phyloP scores from a whole-genome alignment of 1,140 invertebrate species.

The Tachypleus tridentatus region DNA sequence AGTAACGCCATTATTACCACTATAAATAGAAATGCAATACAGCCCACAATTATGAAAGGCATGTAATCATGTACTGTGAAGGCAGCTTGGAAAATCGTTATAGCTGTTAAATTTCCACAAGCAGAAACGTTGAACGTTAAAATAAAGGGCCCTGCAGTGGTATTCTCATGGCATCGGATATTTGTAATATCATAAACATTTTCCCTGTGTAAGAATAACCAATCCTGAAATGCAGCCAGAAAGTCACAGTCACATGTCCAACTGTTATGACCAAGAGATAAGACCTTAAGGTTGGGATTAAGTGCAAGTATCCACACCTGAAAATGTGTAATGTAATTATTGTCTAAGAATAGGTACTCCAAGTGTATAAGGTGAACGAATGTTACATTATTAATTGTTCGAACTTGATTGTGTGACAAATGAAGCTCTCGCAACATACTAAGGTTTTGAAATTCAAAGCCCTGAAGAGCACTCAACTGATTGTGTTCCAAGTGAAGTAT shows the following conservation, averaged over 20 bases:
- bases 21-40: constrained; percentile 20
- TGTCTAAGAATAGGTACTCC: constrained; percentile 66
- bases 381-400: constrained; percentile 63
- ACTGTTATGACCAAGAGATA: constrained; percentile 62
- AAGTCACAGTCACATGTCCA: constrained; percentile 86
- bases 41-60: constrained; percentile 38
- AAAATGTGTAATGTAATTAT: constrained; percentile 66
- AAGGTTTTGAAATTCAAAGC: constrained; percentile 80
- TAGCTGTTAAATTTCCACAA: constrained; percentile 44
- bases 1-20: constrained; percentile 49
- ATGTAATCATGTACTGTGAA: constrained; percentile 47
- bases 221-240: constrained; percentile 67
- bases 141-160: constrained; percentile 43
- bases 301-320: constrained; percentile 68
- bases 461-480: constrained; percentile 58
- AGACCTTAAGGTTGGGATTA: constrained; percentile 52
- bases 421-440: constrained; percentile 66
- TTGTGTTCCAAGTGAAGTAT: constrained; percentile 76
- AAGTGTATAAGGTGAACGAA: constrained; percentile 61
- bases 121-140: constrained; percentile 15
- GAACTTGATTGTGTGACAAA: constrained; percentile 71
- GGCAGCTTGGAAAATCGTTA: constrained; percentile 15
- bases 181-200: constrained; percentile 7
- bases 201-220: constrained; percentile 39
- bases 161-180: constrained; percentile 36